These are phyloP conservation scores for Lophotis ruficrista DNA, from an alignment of 2,113 vertebrate genomes.

Conservation along the genomic window DNA sequence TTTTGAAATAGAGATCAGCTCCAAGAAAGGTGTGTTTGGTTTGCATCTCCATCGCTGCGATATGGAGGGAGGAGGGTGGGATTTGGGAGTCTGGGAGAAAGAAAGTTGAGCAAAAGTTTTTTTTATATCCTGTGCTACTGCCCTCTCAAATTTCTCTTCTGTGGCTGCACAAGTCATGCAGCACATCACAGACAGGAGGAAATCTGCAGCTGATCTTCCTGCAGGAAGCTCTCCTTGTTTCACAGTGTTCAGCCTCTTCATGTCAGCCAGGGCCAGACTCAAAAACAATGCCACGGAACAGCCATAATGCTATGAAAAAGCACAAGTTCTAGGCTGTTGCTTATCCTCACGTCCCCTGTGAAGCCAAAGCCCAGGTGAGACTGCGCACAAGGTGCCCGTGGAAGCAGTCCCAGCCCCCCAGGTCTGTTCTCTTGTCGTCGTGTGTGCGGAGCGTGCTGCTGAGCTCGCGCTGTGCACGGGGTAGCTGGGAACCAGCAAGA, in stretches of 20 bases:
- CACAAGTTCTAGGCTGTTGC: not conserved
- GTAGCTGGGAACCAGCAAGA: accelerated
- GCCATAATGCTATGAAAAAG: not conserved
- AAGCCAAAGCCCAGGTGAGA: not conserved
- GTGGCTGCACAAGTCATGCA: not conserved
- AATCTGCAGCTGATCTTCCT: not conserved
- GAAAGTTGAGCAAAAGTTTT: not conserved
- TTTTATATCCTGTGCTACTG: accelerated
- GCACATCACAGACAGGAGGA: accelerated
- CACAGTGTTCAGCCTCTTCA: not conserved
- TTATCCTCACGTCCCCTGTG: accelerated
- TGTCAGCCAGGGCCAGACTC: not conserved
- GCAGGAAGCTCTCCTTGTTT: not conserved
- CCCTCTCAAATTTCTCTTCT: not conserved
- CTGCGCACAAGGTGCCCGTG: not conserved
- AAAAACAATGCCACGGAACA: not conserved
- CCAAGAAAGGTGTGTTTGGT: not conserved
- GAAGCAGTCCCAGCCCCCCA: not conserved
- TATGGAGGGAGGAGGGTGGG: not conserved
- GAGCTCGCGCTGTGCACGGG: accelerated
- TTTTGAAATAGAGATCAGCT: slow-evolving; percentile 23
- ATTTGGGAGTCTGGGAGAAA: not conserved
- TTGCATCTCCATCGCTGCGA: not conserved
- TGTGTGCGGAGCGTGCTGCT: not conserved
- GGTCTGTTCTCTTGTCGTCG: no score